Conservation (phyloP, 2,888 invertebrate genomes). For the Balanococcus diminutus region DNA sequence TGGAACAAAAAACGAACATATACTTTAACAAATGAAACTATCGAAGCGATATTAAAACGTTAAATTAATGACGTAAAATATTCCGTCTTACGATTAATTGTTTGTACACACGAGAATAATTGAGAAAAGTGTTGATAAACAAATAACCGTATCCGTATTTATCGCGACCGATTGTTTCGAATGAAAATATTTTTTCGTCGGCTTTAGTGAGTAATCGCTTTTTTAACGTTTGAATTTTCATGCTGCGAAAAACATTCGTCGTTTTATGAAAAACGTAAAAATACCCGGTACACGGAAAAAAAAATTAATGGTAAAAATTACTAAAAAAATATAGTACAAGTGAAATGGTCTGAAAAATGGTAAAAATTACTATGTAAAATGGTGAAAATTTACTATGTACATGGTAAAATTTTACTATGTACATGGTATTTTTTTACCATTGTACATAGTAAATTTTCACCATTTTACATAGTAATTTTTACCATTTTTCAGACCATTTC, state of each 20-base stretch:
- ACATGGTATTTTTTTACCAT: no score
- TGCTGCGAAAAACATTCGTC: not conserved
- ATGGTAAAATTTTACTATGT: no score
- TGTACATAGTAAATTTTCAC: no score
- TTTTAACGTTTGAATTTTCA: not conserved
- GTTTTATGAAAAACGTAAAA: not conserved
- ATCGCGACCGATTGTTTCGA: conserved; percentile 63
- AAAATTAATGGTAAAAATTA: no score
- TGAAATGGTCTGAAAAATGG: no score
- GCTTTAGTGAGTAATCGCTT: not conserved
- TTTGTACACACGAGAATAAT: conserved; percentile 58
- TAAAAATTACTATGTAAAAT: no score
- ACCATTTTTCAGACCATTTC: no score
- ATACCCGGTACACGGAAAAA: no score
- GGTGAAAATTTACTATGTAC: no score
- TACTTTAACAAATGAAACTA: not conserved
- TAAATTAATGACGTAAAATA: not conserved
- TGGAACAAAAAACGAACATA: not conserved
- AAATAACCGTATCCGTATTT: conserved; percentile 64
- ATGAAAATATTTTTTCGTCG: not conserved
- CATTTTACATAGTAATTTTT: no score
- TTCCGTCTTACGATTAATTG: conserved; percentile 43
- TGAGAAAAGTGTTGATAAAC: conserved; percentile 63
- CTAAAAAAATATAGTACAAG: no score
- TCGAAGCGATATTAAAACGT: not conserved